phyloP scores from a whole-genome alignment of 2,797 vertebrate genomes.

The Halcyon smyrnensis region DNA sequence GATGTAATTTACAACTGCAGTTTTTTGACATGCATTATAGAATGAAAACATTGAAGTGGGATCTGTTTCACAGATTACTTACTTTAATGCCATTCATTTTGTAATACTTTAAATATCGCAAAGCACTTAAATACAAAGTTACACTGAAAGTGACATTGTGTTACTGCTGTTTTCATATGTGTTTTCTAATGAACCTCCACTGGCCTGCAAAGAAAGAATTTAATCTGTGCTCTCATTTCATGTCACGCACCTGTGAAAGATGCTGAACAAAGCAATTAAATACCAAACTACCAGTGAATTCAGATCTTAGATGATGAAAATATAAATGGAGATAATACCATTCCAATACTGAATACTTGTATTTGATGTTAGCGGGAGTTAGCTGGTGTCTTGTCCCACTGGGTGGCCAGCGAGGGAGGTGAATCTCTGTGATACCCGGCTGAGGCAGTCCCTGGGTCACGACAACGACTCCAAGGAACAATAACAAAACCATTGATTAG shows the following conservation, averaged over 20 bases:
- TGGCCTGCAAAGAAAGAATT: background rate
- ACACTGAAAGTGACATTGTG: background rate
- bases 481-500: too few relatives aligned
- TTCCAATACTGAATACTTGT: background rate
- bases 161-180: background rate
- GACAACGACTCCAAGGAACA: too few relatives aligned
- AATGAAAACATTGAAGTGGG: background rate
- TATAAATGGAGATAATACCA: background rate
- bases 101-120: background rate
- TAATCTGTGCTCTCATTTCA: background rate
- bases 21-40: background rate
- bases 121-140: background rate
- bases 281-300: background rate
- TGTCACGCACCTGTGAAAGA: background rate
- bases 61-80: constrained; percentile 10
- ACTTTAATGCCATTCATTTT: background rate
- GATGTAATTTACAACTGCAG: background rate
- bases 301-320: background rate
- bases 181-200: background rate
- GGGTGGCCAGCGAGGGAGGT: too few relatives aligned
- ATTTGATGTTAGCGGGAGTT: background rate
- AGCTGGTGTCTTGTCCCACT: too few relatives aligned
- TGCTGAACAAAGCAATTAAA: background rate
- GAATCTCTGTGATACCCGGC: too few relatives aligned
- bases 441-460: too few relatives aligned